Percentiles rank a stretch among this genome's conserved stretches.
Conservation (phyloP, 2,797 vertebrate species). For the Anniella stebbinsi region DNA sequence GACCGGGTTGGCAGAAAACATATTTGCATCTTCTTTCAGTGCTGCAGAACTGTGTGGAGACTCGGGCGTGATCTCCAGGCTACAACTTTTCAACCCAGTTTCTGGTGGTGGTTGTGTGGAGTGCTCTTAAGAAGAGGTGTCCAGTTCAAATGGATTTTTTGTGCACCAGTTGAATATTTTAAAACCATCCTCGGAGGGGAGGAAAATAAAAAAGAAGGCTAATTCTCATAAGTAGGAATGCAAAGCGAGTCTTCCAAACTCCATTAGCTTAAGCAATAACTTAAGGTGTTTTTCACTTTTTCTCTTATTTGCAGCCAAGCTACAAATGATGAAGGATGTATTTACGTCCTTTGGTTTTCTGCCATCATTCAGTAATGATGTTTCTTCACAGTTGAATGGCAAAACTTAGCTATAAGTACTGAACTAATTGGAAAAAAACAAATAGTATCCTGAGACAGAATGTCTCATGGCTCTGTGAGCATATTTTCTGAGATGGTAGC, state of each 20-base stretch:
- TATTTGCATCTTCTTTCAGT: neutral
- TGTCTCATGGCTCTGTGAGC: slow-evolving; percentile 61
- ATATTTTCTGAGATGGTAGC: slow-evolving; percentile 42
- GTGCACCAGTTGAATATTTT: neutral
- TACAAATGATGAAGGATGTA: slow-evolving; percentile 60
- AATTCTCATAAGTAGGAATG: slow-evolving; percentile 27
- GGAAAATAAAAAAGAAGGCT: neutral
- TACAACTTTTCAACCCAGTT: neutral
- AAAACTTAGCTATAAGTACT: slow-evolving; percentile 50
- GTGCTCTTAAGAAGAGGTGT: neutral
- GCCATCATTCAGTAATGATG: slow-evolving; percentile 59
- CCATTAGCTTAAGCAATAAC: slow-evolving; percentile 39
- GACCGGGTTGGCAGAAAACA: no score
- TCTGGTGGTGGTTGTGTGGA: neutral
- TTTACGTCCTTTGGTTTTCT: slow-evolving; percentile 50
- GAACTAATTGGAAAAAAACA: slow-evolving; percentile 58
- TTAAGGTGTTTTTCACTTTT: slow-evolving; percentile 43
- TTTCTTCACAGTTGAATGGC: slow-evolving; percentile 64
- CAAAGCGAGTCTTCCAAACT: slow-evolving; percentile 37
- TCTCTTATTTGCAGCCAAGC: slow-evolving; percentile 45
- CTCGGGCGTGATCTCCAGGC: no score
- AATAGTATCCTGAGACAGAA: slow-evolving; percentile 46
- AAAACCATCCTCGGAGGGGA: neutral
- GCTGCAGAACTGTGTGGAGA: neutral
- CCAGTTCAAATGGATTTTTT: neutral